Evolutionary conservation across 2,797 vertebrate species (phyloP), one percentile per base, ranked within the genome.

Genomic region (Scolopax rusticola): DNA sequence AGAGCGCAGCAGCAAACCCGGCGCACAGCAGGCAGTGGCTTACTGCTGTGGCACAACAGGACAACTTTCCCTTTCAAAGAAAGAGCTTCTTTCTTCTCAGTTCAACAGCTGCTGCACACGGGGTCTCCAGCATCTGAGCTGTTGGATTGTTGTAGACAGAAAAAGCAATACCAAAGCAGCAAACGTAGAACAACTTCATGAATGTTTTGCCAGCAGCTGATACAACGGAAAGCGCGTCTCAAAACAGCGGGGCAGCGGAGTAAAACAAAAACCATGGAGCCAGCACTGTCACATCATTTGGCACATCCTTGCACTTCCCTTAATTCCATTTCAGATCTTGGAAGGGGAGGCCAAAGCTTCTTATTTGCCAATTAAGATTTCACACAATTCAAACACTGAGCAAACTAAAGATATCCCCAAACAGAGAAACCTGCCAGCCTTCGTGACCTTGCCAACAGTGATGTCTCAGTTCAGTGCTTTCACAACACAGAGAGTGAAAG

Each of bases 281-380:
- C 67, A 57, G 70, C 15, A 30, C 45, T 16, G 3, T 74, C 69
- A 15, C 40, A 60, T 90, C 80, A 30, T 60, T 89, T 94, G 85
- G 87, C 93, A 95, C 83, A 60, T 79, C 80, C 83, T 77, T 63
- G 54, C 36, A 19, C 60, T 80, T 93, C 12, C 81, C 40, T 91
- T 36, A 7, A 41, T 90, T 86, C 74, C 30, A 13, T 90, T 82
- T 53, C 67, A 38, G 8, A 60, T 68, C 74, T 89, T 79, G 80
- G 63, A 76, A 79, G 70, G 21, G 28, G 89, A 88, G 45, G 67
- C 83, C 70, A 86, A 89, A 79, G 63, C 67, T 82, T 94, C 93
- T 90, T 94, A 84, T 95, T 93, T 91, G 53, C 77, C 94, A 93
- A 96, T 91, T 94, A 91, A 89, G 63, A 91, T 77, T 95, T 96